Evolutionary conservation across 2,797 vertebrate species (phyloP).

Genomic region (Tragopan temminckii): DNA sequence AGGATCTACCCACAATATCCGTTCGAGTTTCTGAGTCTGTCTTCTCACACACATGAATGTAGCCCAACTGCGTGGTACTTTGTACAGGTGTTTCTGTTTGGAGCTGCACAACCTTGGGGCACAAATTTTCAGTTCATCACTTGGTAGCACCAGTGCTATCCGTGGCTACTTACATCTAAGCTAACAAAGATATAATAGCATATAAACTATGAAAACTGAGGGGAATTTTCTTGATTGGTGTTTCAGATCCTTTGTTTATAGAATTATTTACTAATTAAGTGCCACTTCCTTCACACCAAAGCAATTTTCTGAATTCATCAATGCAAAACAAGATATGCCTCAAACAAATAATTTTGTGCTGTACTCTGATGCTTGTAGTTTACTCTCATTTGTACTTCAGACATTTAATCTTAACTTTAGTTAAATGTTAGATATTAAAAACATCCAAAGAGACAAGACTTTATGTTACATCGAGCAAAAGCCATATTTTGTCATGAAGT

Average conservation of each 20-base stretch:
- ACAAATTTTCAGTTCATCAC: background rate
- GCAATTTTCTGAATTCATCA: background rate
- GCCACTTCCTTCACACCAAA: background rate
- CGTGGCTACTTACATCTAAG: background rate
- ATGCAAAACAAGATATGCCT: background rate
- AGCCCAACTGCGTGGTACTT: background rate
- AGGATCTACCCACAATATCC: background rate
- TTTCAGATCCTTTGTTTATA: background rate
- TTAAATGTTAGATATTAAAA: conserved; percentile 1
- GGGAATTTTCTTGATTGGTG: background rate
- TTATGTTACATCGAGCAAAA: conserved; percentile 56
- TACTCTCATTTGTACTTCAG: background rate
- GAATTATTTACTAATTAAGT: conserved; percentile 15
- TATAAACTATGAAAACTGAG: background rate
- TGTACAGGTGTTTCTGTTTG: background rate
- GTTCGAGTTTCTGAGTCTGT: background rate
- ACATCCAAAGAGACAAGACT: background rate
- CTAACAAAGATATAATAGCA: background rate
- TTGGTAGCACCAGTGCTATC: background rate
- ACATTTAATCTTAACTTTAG: background rate
- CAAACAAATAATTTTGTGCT: background rate
- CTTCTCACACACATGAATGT: too few species aligned
- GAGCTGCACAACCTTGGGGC: background rate
- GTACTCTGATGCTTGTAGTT: background rate
- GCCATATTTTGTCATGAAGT: conserved; percentile 3